phyloP scores from a whole-genome alignment of 2,888 invertebrate species.

The Euplexia lucipara region DNA sequence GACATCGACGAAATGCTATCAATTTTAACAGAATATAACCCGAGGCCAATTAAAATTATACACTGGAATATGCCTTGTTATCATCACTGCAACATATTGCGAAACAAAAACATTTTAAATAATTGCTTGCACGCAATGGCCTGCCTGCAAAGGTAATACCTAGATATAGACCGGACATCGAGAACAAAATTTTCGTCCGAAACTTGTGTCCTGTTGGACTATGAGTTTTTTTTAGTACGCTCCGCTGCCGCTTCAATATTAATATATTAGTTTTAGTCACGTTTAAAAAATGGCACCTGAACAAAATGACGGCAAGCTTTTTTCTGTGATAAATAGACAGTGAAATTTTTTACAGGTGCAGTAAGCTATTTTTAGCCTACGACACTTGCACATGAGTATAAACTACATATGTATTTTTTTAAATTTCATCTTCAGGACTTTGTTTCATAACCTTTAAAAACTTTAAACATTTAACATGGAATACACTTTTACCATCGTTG shows the following conservation, averaged over 20 bases:
- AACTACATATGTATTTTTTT: neutral
- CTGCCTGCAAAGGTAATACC: no score
- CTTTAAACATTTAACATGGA: no score
- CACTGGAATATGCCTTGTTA: neutral
- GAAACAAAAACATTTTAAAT: conserved; percentile 29
- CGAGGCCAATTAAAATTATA: neutral
- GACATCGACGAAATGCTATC: no score
- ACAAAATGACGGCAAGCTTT: conserved; percentile 34
- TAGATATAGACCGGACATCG: no score
- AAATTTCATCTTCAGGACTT: neutral
- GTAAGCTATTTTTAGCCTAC: neutral
- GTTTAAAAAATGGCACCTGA: conserved; percentile 39
- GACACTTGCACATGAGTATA: neutral
- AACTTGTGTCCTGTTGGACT: no score
- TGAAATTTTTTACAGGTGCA: conserved; percentile 35
- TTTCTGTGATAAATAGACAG: conserved; percentile 36
- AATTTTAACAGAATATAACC: conserved; percentile 5
- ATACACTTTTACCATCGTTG: no score
- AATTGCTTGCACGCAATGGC: conserved; percentile 18
- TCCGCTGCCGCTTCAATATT: no score
- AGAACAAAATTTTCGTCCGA: no score
- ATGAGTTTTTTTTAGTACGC: no score
- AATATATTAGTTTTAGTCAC: conserved; percentile 39
- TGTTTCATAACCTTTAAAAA: neutral
- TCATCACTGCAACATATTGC: neutral